These are phyloP conservation scores for Nebria ingens DNA, from an alignment of 1,140 invertebrate species.

Conservation along the genomic window DNA sequence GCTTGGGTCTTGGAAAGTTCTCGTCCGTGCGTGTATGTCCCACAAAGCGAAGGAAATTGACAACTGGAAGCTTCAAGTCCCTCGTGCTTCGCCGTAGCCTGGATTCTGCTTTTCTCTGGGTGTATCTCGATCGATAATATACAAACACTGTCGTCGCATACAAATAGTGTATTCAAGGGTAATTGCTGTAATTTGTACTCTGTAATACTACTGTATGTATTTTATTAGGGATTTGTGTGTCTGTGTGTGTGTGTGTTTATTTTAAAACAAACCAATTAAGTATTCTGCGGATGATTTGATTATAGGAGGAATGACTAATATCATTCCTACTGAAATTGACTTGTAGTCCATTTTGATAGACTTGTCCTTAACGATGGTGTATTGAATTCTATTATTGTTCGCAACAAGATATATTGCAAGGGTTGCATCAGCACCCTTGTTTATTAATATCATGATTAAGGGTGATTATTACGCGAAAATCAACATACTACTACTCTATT, in stretches of 20 bases:
- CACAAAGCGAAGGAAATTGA: background rate
- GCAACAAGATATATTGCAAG: no score
- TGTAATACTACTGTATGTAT: background rate
- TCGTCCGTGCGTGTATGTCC: background rate
- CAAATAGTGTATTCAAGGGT: background rate
- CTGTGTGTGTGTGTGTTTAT: no score
- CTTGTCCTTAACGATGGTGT: no score
- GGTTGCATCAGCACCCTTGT: no score
- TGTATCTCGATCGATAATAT: slow-evolving; percentile 4
- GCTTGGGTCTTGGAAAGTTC: no score
- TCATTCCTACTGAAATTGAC: background rate
- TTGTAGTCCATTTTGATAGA: background rate
- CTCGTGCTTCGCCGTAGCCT: background rate
- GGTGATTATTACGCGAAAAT: no score
- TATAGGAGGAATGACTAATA: background rate
- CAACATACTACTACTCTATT: no score
- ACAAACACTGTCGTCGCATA: background rate
- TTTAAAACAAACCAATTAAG: slow-evolving; percentile 2
- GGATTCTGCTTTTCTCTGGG: background rate
- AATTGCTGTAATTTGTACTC: slow-evolving; percentile 3
- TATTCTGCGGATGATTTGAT: background rate
- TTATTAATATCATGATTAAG: no score
- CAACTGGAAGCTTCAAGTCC: background rate
- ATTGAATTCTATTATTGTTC: no score
- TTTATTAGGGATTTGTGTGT: no score